Evolutionary conservation across 1,140 invertebrate species (phyloP).

Genomic region (Drosophila fuyamai): DNA sequence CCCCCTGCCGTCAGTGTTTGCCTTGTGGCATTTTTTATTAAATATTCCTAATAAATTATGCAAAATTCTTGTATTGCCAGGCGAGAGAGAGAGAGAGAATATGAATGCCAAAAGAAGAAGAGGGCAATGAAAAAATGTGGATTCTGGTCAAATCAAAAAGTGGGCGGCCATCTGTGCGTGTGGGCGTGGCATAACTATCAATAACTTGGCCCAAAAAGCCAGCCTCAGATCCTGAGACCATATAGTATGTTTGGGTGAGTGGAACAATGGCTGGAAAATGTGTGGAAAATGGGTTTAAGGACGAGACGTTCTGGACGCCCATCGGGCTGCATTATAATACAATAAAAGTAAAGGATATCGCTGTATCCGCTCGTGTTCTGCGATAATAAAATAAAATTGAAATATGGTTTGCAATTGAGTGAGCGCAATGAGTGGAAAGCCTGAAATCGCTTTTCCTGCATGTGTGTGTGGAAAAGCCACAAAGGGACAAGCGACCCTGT

Average conservation of each 20-base stretch:
- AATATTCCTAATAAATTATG: slow-evolving; percentile 82
- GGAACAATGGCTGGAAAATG: slow-evolving; percentile 33
- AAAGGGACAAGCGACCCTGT: slow-evolving; percentile 26
- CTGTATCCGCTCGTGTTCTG: slow-evolving; percentile 53
- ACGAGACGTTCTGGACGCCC: slow-evolving; percentile 26
- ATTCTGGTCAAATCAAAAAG: slow-evolving; percentile 65
- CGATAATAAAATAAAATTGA: slow-evolving; percentile 82
- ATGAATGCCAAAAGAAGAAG: background rate
- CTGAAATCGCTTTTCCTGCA: slow-evolving; percentile 26
- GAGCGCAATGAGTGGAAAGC: slow-evolving; percentile 68
- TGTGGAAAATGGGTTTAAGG: slow-evolving; percentile 29
- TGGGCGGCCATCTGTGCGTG: slow-evolving; percentile 44
- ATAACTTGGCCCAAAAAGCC: slow-evolving; percentile 66
- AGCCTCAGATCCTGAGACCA: slow-evolving; percentile 16
- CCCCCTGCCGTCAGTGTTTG: slow-evolving; percentile 52
- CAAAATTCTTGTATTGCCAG: slow-evolving; percentile 74
- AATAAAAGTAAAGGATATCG: slow-evolving; percentile 71
- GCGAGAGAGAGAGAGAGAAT: slow-evolving; percentile 20
- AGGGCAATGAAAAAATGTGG: slow-evolving; percentile 15
- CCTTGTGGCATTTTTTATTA: slow-evolving; percentile 81
- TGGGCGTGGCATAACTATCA: slow-evolving; percentile 76
- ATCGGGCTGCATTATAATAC: slow-evolving; percentile 55
- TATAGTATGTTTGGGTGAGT: background rate
- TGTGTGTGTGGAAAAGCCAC: slow-evolving; percentile 13
- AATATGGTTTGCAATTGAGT: slow-evolving; percentile 79